Conservation (phyloP, 2,888 invertebrate genomes). For the Coleophora flavipennella region DNA sequence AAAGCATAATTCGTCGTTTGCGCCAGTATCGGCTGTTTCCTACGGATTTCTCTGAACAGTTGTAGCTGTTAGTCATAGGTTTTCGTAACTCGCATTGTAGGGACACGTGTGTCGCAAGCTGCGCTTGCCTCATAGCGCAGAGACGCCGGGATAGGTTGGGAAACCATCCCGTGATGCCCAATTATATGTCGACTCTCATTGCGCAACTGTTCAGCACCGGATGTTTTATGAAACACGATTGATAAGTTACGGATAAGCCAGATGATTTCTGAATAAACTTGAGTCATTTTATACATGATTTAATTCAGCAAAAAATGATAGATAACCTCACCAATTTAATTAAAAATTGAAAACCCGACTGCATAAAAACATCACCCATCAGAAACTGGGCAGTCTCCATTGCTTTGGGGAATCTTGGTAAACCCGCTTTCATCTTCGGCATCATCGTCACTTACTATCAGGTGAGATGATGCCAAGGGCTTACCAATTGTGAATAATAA, state of each 20-base stretch:
- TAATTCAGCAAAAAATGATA: constrained; percentile 12
- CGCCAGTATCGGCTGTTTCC: constrained; percentile 33
- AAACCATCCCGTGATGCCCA: constrained; percentile 67
- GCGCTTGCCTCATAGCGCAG: constrained; percentile 56
- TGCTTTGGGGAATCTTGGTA: too few relatives aligned
- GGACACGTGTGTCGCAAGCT: constrained; percentile 66
- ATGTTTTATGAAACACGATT: constrained; percentile 45
- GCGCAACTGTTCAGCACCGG: constrained; percentile 39
- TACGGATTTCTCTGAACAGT: constrained; percentile 19
- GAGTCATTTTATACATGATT: constrained; percentile 10
- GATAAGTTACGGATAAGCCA: constrained; percentile 26
- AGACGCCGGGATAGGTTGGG: constrained; percentile 69
- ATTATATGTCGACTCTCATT: constrained; percentile 57
- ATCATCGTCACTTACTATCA: too few relatives aligned
- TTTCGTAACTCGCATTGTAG: constrained; percentile 70
- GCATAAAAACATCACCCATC: too few relatives aligned
- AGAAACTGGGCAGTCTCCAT: too few relatives aligned
- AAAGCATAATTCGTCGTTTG: constrained; percentile 33
- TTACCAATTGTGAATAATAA: too few relatives aligned
- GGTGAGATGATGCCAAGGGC: too few relatives aligned
- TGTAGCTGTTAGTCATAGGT: constrained; percentile 53
- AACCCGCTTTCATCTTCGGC: too few relatives aligned
- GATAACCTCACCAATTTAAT: background rate
- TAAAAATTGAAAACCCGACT: too few relatives aligned
- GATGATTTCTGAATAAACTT: constrained; percentile 13